Conservation (phyloP, 2,888 invertebrate genomes). For the Lasioglossum leucozonium region DNA sequence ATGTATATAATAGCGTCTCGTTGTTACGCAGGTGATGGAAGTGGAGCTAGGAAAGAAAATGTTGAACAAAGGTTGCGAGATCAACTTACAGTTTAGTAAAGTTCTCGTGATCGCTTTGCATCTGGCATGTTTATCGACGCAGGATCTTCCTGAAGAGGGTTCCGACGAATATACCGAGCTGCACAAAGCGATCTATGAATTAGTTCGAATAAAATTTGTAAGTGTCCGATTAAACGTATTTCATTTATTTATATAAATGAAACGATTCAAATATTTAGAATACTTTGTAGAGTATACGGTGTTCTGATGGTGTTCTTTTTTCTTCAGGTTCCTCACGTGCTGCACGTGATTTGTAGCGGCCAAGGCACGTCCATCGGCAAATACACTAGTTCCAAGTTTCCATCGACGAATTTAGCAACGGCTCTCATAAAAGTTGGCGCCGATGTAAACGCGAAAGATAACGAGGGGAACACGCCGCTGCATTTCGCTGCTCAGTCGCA, state of each 20-base stretch:
- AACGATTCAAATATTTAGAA: no score
- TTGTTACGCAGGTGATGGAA: constrained; percentile 87
- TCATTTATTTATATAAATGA: background rate
- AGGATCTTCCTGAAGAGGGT: constrained; percentile 85
- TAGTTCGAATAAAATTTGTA: constrained; percentile 88
- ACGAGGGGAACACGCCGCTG: constrained; percentile 94
- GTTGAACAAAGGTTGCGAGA: constrained; percentile 87
- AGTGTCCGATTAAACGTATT: background rate
- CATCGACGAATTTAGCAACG: constrained; percentile 89
- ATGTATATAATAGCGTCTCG: background rate
- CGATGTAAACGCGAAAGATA: constrained; percentile 91
- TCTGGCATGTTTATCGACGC: constrained; percentile 91
- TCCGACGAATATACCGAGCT: constrained; percentile 87
- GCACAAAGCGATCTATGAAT: constrained; percentile 90
- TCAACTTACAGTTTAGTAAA: constrained; percentile 92
- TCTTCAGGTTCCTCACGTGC: constrained; percentile 88
- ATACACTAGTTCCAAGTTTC: constrained; percentile 90
- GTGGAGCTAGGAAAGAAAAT: constrained; percentile 89
- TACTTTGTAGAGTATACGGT: background rate
- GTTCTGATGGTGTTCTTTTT: no score
- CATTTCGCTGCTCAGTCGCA: constrained; percentile 92
- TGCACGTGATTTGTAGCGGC: constrained; percentile 94
- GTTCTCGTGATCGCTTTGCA: constrained; percentile 95
- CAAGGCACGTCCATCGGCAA: constrained; percentile 90
- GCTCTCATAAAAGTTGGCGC: constrained; percentile 93